phyloP scores from a whole-genome alignment of 1,140 invertebrate genomes.

The Chrysomallon squamiferum region DNA sequence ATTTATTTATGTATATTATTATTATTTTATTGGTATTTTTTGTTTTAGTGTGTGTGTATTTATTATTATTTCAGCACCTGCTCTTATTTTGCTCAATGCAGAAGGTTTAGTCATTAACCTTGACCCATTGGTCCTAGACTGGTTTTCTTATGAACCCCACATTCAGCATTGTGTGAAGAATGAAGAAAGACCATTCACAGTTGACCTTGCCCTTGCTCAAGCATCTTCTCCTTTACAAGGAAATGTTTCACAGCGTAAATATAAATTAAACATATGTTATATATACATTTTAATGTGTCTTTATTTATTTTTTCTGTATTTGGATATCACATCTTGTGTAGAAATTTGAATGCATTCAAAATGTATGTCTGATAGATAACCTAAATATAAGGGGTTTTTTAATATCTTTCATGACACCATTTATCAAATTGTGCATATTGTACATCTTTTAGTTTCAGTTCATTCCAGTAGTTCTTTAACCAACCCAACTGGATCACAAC shows the following conservation, averaged over 20 bases:
- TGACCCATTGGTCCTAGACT: conserved; percentile 71
- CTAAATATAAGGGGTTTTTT: no score
- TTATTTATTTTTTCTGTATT: no score
- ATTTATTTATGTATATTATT: no score
- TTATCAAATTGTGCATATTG: no score
- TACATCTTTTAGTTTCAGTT: conserved; percentile 45
- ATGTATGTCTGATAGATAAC: no score
- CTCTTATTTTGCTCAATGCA: conserved; percentile 69
- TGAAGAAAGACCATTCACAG: conserved; percentile 25
- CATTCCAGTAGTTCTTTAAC: conserved; percentile 44
- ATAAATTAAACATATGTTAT: no score
- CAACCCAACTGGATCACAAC: conserved; percentile 24
- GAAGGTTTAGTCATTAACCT: conserved; percentile 69
- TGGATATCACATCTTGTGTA: no score
- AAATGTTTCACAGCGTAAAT: conserved; percentile 40
- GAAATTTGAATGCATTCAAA: no score
- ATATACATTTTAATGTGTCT: no score
- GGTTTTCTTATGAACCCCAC: conserved; percentile 69
- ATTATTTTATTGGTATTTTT: no score
- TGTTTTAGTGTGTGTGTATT: no score
- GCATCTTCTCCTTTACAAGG: conserved; percentile 47
- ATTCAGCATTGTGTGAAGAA: conserved; percentile 28
- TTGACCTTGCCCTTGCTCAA: conserved; percentile 49
- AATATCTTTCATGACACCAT: no score
- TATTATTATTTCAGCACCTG: conserved; percentile 61